Percentiles rank a stretch among this genome's conserved stretches.
Evolutionary conservation across 2,113 vertebrate genomes (phyloP).

Genomic region (Ploceus nigricollis): DNA sequence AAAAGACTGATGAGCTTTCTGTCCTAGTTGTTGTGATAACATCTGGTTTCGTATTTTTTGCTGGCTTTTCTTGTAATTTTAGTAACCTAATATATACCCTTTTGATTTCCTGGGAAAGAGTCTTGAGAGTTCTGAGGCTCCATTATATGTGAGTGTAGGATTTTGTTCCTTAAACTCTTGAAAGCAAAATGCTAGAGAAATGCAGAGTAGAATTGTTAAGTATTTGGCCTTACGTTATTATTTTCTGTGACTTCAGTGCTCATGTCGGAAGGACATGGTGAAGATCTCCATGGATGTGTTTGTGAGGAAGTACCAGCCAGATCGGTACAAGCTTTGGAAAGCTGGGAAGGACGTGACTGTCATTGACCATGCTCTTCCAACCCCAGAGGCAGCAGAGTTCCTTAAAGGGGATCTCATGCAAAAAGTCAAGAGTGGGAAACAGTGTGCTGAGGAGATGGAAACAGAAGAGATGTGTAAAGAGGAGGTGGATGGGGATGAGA

Average conservation of each 20-base stretch:
- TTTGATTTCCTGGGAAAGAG: background rate
- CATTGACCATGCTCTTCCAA: slow-evolving; percentile 90
- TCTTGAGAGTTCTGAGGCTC: background rate
- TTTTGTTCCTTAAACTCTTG: background rate
- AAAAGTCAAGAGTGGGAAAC: slow-evolving; percentile 62
- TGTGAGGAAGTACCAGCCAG: slow-evolving; percentile 92
- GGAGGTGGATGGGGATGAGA: slow-evolving; percentile 44
- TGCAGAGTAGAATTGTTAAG: background rate
- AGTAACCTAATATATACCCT: background rate
- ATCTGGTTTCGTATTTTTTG: fast-evolving
- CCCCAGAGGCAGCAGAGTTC: slow-evolving; percentile 85
- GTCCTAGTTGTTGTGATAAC: background rate
- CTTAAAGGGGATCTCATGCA: slow-evolving; percentile 72
- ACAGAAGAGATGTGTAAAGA: slow-evolving; percentile 6
- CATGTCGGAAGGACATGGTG: slow-evolving; percentile 95
- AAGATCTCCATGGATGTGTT: slow-evolving; percentile 99
- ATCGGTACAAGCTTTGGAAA: slow-evolving; percentile 95
- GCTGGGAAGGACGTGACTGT: slow-evolving; percentile 84
- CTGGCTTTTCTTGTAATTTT: background rate
- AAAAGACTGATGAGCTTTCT: background rate
- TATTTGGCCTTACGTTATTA: background rate
- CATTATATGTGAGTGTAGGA: background rate
- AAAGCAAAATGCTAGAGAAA: background rate
- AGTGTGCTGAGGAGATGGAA: slow-evolving; percentile 64
- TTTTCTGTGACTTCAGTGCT: slow-evolving; percentile 80